Percentiles rank a stretch among this genome's conserved stretches.
phyloP scores from a whole-genome alignment of 2,888 invertebrate species.

The Rhaphigaster nebulosa region DNA sequence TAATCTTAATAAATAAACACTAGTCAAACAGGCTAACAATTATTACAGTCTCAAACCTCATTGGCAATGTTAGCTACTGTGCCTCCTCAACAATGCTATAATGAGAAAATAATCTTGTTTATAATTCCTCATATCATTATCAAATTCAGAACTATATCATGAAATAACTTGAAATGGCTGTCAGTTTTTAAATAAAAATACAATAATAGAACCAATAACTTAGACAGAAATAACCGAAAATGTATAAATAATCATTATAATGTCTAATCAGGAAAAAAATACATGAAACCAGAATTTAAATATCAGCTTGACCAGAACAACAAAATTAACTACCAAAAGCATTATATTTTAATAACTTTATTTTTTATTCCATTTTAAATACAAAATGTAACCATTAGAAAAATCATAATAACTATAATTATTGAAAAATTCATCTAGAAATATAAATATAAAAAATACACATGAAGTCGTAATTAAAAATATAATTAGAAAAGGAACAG shows the following conservation, averaged over 20 bases:
- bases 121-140: background rate
- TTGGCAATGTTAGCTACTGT: background rate
- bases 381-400: background rate
- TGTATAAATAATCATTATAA: no score
- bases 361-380: no score
- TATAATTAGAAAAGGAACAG: no score
- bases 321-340: no score
- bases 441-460: no score
- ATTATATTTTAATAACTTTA: no score
- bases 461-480: no score
- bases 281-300: no score
- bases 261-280: no score
- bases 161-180: background rate
- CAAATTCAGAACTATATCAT: background rate
- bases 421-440: no score
- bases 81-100: background rate
- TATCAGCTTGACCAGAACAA: no score
- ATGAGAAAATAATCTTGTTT: background rate
- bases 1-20: background rate
- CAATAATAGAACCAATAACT: background rate
- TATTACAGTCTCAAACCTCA: slow-evolving; percentile 48
- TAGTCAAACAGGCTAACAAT: slow-evolving; percentile 21
- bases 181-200: background rate
- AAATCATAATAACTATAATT: no score
- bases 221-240: background rate